phyloP scores from a whole-genome alignment of 2,888 invertebrate species.

The Drosophila engyochracea region DNA sequence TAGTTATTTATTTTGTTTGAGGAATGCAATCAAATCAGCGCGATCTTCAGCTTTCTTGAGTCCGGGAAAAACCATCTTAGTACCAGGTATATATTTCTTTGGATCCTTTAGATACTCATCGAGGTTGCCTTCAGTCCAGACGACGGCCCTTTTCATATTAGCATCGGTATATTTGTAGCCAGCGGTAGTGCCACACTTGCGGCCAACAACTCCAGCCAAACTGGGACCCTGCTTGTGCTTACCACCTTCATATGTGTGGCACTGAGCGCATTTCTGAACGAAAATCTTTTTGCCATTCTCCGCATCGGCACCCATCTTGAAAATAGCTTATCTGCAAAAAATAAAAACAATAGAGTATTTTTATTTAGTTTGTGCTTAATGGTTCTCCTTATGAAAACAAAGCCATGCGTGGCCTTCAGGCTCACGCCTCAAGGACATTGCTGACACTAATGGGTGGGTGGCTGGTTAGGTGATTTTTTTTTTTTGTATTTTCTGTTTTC shows the following conservation, averaged over 20 bases:
- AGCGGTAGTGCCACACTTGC: conserved; percentile 96
- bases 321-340: conserved; percentile 24
- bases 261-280: conserved; percentile 97
- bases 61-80: conserved; percentile 99
- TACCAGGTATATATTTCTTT: conserved; percentile 99
- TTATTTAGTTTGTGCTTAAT: conserved; percentile 26
- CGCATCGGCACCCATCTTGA: conserved; percentile 92
- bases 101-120: conserved; percentile 98
- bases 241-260: conserved; percentile 97
- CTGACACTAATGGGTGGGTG: conserved; percentile 34
- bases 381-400: conserved; percentile 32
- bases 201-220: conserved; percentile 94
- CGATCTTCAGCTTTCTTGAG: conserved; percentile 98
- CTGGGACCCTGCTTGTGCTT: conserved; percentile 99
- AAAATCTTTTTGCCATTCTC: conserved; percentile 99
- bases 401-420: conserved; percentile 46
- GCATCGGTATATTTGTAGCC: conserved; percentile 97
- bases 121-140: conserved; percentile 96
- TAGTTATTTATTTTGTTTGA: conserved; percentile 86
- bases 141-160: conserved; percentile 97
- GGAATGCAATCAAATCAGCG: conserved; percentile 96
- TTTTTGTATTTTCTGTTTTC: conserved; percentile 1
- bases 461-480: background rate
- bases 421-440: conserved; percentile 60
- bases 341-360: conserved; percentile 1